These are phyloP conservation scores for Pilophorus perplexus DNA, from an alignment of 2,888 invertebrate genomes.

Conservation along the genomic window DNA sequence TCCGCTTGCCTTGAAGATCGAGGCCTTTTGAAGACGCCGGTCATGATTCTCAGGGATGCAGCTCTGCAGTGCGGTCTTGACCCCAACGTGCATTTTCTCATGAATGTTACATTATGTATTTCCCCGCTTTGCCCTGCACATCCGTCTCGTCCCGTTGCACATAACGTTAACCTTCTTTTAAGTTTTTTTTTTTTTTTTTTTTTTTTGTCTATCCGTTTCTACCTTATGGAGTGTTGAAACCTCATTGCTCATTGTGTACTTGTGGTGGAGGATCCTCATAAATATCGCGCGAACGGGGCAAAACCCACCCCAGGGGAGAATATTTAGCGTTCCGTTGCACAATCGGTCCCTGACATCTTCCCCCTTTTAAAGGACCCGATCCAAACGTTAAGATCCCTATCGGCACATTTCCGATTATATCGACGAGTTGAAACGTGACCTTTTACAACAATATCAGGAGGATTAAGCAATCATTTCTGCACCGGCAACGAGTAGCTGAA, in stretches of 20 bases:
- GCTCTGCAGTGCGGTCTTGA: background rate
- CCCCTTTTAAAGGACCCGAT: too few species aligned
- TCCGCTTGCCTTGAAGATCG: slow-evolving; percentile 2
- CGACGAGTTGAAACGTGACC: too few species aligned
- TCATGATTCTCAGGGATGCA: too few species aligned
- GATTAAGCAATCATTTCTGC: too few species aligned
- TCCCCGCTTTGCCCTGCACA: too few species aligned
- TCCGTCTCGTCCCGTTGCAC: background rate
- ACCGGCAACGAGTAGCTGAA: too few species aligned
- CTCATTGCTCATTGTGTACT: background rate
- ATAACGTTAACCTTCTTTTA: slow-evolving; percentile 1
- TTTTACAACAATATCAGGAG: too few species aligned
- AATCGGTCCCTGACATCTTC: too few species aligned
- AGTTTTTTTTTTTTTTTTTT: too few species aligned
- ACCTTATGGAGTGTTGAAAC: background rate
- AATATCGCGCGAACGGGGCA: slow-evolving; percentile 1
- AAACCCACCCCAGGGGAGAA: background rate
- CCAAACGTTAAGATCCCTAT: too few species aligned
- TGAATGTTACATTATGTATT: slow-evolving; percentile 15
- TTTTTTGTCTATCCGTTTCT: background rate
- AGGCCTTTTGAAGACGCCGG: too few species aligned
- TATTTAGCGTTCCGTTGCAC: slow-evolving; percentile 19
- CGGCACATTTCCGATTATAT: too few species aligned
- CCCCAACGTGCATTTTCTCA: background rate
- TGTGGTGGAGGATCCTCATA: slow-evolving; percentile 11